Conservation (phyloP, 2,113 vertebrate species). For the Lucifuga dentata region DNA sequence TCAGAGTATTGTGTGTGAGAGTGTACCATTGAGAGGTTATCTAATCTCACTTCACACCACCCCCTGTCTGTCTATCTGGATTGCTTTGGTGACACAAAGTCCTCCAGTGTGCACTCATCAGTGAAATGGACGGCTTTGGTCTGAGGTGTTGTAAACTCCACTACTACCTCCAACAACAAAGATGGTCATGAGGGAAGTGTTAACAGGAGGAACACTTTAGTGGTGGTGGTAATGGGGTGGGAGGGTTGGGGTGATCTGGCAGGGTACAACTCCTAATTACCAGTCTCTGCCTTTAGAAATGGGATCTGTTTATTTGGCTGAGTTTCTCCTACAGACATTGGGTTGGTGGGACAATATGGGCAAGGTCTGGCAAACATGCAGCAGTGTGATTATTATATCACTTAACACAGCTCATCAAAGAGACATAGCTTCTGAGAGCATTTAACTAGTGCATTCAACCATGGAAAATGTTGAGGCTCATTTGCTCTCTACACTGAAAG, state of each 20-base stretch:
- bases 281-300: slow-evolving; percentile 67
- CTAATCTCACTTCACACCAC: slow-evolving; percentile 39
- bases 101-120: slow-evolving; percentile 60
- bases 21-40: slow-evolving; percentile 37
- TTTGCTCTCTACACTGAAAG: slow-evolving; percentile 47
- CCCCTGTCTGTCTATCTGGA: slow-evolving; percentile 11
- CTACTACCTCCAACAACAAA: slow-evolving; percentile 41
- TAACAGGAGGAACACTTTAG: slow-evolving; percentile 72
- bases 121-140: slow-evolving; percentile 43
- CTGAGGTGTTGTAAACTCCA: slow-evolving; percentile 58
- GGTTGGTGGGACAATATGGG: slow-evolving; percentile 43
- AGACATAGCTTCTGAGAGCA: slow-evolving; percentile 66
- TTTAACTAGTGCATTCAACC: slow-evolving; percentile 63
- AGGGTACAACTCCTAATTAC: slow-evolving; percentile 61
- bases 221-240: slow-evolving; percentile 19
- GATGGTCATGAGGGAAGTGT: slow-evolving; percentile 64
- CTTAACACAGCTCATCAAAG: slow-evolving; percentile 76
- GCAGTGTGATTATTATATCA: slow-evolving; percentile 75
- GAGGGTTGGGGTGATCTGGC: slow-evolving; percentile 44
- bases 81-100: slow-evolving; percentile 63
- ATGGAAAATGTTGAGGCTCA: slow-evolving; percentile 60
- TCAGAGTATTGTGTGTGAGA: slow-evolving; percentile 20
- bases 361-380: slow-evolving; percentile 54
- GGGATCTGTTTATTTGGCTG: slow-evolving; percentile 76
- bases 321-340: slow-evolving; percentile 45